Base-by-base conservation (phyloP, 2,113 vertebrate species). In the Cinclus cinclus region DNA sequence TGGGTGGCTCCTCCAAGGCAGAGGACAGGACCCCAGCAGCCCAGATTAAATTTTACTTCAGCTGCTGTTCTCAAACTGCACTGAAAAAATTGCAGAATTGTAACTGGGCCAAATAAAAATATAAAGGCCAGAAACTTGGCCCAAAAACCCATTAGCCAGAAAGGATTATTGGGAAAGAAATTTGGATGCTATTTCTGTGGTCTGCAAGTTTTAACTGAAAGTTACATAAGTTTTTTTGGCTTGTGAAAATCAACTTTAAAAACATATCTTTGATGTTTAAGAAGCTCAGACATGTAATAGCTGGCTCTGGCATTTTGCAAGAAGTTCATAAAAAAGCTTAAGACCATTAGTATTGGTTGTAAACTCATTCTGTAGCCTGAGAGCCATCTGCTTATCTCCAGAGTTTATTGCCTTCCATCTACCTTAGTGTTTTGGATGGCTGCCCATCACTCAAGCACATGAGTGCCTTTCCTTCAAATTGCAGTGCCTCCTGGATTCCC, bases 151-250 rank as follows among this genome's bases (percentile, higher is more conserved):
- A 67, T 78, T 78, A 94, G n/a, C 49, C 65, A 88, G 53, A 58
- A 85, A 69, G 20, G 24, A 83, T 83, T 79, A 83, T 76, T 83
- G 79, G 53, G n/a, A 49, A 93, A 82, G 81, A 95, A 55, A 50
- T 6, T 50, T 89, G 60, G n/a, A 87, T 95, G 44, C 13, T 73
- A 11, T 85, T 84, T 90, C 67, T 84, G 58, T 60, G 62, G 74
- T 84, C 81, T 96, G 70, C 44, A 94, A 71, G 10, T 90, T 95
- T 83, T 87, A 85, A 92, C 64, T 81, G 35, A 96, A 95, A 90
- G 79, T 90, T 87, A 28, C 67, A 33, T 69, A 83, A 83, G 62
- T 87, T 79, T 19, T 89, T 94, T 91, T 91, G 37, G 30, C 78
- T 87, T 82, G 41, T 73, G 42, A 79, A 90, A 85, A 91, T 83